phyloP scores from a whole-genome alignment of 2,888 invertebrate genomes.

The Mongoloraphidia duomilia region DNA sequence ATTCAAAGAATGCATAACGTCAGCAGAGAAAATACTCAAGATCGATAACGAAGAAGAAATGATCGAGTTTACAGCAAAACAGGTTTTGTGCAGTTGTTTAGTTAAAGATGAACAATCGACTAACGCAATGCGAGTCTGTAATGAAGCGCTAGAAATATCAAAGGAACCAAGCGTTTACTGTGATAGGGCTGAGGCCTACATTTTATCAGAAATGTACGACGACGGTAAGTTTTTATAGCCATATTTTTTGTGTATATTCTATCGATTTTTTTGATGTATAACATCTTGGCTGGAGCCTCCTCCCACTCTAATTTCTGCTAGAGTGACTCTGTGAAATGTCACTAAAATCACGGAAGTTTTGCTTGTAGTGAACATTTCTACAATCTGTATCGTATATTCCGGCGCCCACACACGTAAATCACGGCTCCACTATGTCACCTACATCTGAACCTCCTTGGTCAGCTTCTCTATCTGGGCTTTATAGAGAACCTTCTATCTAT shows the following conservation, averaged over 20 bases:
- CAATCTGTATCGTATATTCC: no score
- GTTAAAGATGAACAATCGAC: conserved; percentile 51
- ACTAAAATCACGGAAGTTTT: no score
- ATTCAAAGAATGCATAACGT: conserved; percentile 50
- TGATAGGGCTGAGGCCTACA: conserved; percentile 84
- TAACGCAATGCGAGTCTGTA: conserved; percentile 64
- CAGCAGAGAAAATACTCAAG: conserved; percentile 51
- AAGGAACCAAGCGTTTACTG: conserved; percentile 67
- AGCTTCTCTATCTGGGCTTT: no score
- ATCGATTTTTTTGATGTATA: no score
- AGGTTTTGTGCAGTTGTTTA: conserved; percentile 69
- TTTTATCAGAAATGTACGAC: conserved; percentile 80
- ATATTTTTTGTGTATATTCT: no score
- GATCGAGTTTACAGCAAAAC: conserved; percentile 59
- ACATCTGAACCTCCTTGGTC: no score
- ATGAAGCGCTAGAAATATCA: conserved; percentile 59
- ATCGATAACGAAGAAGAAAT: conserved; percentile 54
- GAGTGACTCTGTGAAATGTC: no score
- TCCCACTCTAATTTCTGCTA: neutral
- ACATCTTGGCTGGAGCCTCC: neutral
- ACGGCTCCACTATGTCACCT: no score
- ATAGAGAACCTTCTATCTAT: no score
- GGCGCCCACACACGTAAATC: no score
- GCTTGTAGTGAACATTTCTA: no score
- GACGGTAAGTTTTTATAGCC: conserved; percentile 43